Conservation (phyloP, 2,888 invertebrate species). For the Clunio marinus region DNA sequence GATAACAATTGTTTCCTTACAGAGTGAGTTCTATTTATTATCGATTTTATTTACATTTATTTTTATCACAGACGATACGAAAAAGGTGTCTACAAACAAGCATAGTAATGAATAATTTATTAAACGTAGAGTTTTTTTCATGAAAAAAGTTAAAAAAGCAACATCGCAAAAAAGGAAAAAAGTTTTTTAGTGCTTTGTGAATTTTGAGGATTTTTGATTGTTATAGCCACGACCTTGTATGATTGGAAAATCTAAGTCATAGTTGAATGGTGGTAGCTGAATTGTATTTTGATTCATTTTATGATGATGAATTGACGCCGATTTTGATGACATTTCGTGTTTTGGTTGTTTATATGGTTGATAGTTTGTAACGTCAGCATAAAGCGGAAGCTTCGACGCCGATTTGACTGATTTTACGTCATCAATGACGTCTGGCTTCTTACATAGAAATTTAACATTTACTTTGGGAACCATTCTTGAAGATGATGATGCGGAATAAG, state of each 20-base stretch:
- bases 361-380: neutral
- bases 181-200: conserved; percentile 24
- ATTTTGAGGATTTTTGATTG: conserved; percentile 14
- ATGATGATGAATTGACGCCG: conserved; percentile 26
- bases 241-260: conserved; percentile 12
- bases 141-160: neutral
- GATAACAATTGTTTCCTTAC: neutral
- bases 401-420: conserved; percentile 29
- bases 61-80: conserved; percentile 24
- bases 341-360: neutral
- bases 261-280: conserved; percentile 37
- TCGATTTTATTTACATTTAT: conserved; percentile 23
- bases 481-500: conserved; percentile 9
- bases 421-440: conserved; percentile 14
- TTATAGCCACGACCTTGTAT: conserved; percentile 25
- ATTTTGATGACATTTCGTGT: conserved; percentile 15
- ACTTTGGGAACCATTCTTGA: conserved; percentile 5
- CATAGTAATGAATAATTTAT: neutral
- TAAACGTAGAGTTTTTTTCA: neutral
- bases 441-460: conserved; percentile 28
- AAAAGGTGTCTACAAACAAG: conserved; percentile 10
- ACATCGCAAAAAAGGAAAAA: neutral
- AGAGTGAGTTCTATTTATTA: neutral
- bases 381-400: conserved; percentile 29
- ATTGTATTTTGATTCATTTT: conserved; percentile 21